Conservation (phyloP, 2,888 invertebrate genomes). For the Tachina fera region DNA sequence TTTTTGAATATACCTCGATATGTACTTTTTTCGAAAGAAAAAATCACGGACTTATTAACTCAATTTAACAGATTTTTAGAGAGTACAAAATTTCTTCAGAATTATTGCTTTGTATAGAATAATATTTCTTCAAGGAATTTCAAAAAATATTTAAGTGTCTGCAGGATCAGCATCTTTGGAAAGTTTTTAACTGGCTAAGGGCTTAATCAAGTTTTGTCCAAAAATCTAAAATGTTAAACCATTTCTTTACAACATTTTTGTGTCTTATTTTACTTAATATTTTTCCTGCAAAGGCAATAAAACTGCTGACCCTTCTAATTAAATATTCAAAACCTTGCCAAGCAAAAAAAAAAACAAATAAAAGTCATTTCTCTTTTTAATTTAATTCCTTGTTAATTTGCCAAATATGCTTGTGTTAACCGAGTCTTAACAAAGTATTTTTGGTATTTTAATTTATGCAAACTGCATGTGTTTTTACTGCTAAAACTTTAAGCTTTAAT, state of each 20-base stretch:
- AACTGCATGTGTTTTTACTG: constrained; percentile 45
- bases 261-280: no score
- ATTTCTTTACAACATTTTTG: no score
- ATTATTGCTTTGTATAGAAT: no score
- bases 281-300: no score
- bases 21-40: no score
- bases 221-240: not conserved
- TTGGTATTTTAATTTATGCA: constrained; percentile 52
- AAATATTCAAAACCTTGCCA: not conserved
- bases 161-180: not conserved
- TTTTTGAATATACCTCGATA: no score
- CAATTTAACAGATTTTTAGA: no score
- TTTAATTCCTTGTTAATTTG: constrained; percentile 51
- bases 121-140: no score
- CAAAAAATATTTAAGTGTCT: no score
- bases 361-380: constrained; percentile 20
- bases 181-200: not conserved
- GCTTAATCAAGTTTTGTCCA: not conserved
- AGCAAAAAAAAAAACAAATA: not conserved
- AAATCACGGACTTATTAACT: no score
- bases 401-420: constrained; percentile 35
- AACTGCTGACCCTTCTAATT: not conserved
- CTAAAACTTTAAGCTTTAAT: constrained; percentile 37
- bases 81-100: no score
- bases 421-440: constrained; percentile 22